Percentiles rank a stretch among this genome's conserved stretches.
Conservation (phyloP, 2,888 invertebrate species). For the Baccha elongata region DNA sequence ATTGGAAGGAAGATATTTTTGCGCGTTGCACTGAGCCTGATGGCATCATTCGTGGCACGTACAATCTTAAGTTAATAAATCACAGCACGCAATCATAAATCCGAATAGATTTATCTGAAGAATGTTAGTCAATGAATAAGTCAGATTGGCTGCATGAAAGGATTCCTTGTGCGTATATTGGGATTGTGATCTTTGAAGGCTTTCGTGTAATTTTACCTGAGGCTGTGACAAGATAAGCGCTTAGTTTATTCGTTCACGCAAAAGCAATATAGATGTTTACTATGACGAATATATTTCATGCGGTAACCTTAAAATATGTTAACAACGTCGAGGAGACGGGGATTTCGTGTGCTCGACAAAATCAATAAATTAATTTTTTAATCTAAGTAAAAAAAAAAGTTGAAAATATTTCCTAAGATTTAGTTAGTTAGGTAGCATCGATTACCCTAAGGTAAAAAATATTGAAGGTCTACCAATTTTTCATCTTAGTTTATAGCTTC, state of each 20-base stretch:
- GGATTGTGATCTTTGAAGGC: constrained; percentile 27
- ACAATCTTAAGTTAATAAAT: constrained; percentile 68
- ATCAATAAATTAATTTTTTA: too few species aligned
- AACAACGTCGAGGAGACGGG: background rate
- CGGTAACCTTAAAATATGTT: background rate
- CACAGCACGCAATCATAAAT: constrained; percentile 64
- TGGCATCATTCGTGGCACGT: constrained; percentile 35
- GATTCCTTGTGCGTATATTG: background rate
- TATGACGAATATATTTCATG: background rate
- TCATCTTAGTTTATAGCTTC: too few species aligned
- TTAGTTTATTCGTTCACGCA: background rate
- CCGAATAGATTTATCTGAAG: constrained; percentile 42
- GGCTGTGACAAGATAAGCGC: background rate
- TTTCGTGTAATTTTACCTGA: constrained; percentile 1
- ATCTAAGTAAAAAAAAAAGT: too few species aligned
- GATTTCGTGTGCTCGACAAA: background rate
- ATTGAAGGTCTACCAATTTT: too few species aligned
- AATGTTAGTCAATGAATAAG: constrained; percentile 52
- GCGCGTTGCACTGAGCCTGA: constrained; percentile 1
- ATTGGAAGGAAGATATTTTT: constrained; percentile 9
- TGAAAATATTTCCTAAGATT: background rate
- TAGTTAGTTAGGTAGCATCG: too few species aligned
- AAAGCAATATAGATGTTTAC: constrained; percentile 24
- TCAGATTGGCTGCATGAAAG: constrained; percentile 20
- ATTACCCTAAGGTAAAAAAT: too few species aligned